A percentile compares a stretch with the other conserved stretches of the same genome.
These are phyloP conservation scores for Catharus fuscescens DNA, from an alignment of 2,113 vertebrate genomes.

Conservation along the genomic window DNA sequence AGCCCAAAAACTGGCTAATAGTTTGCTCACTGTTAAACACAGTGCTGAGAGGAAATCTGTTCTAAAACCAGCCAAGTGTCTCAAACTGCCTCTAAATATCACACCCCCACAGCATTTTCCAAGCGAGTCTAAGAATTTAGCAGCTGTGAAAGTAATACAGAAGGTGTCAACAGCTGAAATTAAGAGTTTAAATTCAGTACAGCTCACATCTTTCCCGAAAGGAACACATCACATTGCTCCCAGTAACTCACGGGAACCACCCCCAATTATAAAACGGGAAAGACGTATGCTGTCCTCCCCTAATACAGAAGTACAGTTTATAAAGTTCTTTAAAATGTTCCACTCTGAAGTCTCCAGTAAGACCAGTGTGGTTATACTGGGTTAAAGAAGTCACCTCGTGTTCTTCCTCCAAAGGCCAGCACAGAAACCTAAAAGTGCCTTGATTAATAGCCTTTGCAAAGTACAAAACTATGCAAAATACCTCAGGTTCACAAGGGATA, in stretches of 20 bases:
- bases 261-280: background rate
- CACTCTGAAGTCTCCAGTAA: background rate
- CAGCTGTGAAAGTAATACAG: constrained; percentile 57
- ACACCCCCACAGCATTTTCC: constrained; percentile 30
- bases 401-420: background rate
- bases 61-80: constrained; percentile 51
- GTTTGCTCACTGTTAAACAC: constrained; percentile 40
- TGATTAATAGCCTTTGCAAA: background rate
- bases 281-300: background rate
- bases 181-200: constrained; percentile 29
- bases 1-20: constrained; percentile 40
- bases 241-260: background rate
- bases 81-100: constrained; percentile 49
- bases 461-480: background rate
- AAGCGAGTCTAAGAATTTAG: background rate
- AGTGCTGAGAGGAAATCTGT: constrained; percentile 33
- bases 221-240: background rate
- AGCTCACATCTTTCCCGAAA: background rate
- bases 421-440: background rate
- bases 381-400: background rate
- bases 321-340: background rate
- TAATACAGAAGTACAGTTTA: background rate
- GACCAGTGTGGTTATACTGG: background rate
- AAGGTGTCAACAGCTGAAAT: constrained; percentile 45
- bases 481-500: background rate